A percentile compares a stretch with the other conserved stretches of the same genome.
Conservation (phyloP, 2,797 vertebrate species). For the Picus viridis region DNA sequence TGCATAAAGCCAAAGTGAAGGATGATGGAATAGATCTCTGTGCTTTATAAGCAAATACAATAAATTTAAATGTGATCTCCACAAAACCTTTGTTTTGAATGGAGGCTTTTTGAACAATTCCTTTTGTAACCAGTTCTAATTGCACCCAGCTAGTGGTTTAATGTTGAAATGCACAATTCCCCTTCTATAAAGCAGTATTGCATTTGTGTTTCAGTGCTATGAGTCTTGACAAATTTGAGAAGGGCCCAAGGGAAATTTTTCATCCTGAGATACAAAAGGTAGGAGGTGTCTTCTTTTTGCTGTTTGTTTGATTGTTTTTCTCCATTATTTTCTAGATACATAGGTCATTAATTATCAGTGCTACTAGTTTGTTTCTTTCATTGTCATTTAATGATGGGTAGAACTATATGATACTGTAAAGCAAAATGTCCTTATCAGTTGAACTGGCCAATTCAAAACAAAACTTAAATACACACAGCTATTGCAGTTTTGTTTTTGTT, state of each 20-base stretch:
- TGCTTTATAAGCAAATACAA: not conserved
- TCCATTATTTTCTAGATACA: not conserved
- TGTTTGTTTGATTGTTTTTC: not conserved
- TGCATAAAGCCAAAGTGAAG: not conserved
- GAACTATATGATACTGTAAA: not conserved
- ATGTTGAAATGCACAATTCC: not conserved
- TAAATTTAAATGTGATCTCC: not conserved
- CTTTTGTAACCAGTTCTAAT: not conserved
- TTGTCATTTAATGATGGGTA: not conserved
- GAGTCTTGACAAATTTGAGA: slow-evolving; percentile 98
- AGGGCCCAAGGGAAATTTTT: slow-evolving; percentile 95
- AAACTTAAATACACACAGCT: not conserved
- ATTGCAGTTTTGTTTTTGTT: not conserved
- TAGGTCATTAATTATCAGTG: not conserved
- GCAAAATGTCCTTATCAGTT: not conserved
- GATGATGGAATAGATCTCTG: not conserved
- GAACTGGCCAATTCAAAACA: not conserved
- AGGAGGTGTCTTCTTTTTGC: slow-evolving; percentile 28
- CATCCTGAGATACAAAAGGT: slow-evolving; percentile 99
- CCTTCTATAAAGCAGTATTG: not conserved
- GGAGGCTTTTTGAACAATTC: not conserved
- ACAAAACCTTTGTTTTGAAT: not conserved
- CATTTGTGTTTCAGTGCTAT: slow-evolving; percentile 88
- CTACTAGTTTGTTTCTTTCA: not conserved
- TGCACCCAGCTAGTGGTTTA: not conserved